Base-by-base conservation (phyloP, 2,797 vertebrate genomes). In the Gymnodraco acuticeps region DNA sequence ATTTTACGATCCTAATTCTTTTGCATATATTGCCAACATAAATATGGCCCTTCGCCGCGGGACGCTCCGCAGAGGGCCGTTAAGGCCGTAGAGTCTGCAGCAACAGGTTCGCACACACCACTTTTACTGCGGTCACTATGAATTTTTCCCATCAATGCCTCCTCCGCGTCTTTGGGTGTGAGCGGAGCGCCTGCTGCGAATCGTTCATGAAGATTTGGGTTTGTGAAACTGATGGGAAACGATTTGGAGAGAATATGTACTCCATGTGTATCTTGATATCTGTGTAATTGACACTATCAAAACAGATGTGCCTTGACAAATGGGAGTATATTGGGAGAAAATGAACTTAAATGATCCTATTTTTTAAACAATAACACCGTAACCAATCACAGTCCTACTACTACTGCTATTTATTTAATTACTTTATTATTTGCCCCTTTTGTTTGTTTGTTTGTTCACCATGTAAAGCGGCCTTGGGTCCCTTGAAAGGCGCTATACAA, bases 1-100 rank as follows among this genome's bases (percentile, higher is more conserved):
- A 94, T 97, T 99, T 99, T 99, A 98, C 70, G 96, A 96, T 95
- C 95, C 96, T 95, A 97, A 97, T 98, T 97, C 96, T 97, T 96
- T 96, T 84, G 92, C 96, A 96, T 97, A 98, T 97, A 98, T 98
- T 97, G 97, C 97, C 96, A 97, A 96, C 96, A 97, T 98, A 98
- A 99, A 99, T 98, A 99, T 94, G 95, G 94, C 8, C 83, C 95
- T 94, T 94, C 96, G 92, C 97, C 87, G 88, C 92, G 95, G 96
- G 95, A 96, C 89, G 93, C 94, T 96, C 97, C 95, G 70, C 89
- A 70, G 96, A 96, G 97, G 94, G 92, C 93, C 91, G 92, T 99
- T 96, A 97, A 96, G 95, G 79, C 93, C 75, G 10, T 16, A 85
- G 70, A 87, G 94, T 91, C 94, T 92, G 94, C 93, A 94, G 96